These are phyloP conservation scores for Myotis myotis DNA, from an alignment of 2,797 vertebrate species.

Conservation along the genomic window DNA sequence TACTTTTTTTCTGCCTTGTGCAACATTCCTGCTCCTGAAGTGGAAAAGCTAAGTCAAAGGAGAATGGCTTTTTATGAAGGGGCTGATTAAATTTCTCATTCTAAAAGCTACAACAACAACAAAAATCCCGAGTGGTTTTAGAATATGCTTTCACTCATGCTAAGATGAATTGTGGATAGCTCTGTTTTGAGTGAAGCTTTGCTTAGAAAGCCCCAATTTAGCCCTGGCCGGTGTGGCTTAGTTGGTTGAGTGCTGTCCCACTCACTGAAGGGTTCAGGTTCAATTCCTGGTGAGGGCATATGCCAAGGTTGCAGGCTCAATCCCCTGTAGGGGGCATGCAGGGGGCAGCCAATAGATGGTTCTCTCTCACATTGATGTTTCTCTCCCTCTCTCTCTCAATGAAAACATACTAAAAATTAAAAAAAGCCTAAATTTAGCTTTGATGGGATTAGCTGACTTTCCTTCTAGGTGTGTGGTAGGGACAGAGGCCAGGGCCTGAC, in stretches of 20 bases:
- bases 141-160: not conserved
- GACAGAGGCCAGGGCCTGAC: not conserved
- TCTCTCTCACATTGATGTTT: no score
- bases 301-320: no score
- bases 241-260: no score
- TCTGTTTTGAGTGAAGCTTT: not conserved
- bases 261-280: no score
- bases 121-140: not conserved
- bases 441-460: not conserved
- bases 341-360: no score
- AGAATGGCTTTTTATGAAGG: conserved; percentile 22
- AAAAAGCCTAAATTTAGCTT: not conserved
- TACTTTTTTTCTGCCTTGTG: not conserved
- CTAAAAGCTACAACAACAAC: not conserved
- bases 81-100: conserved; percentile 48
- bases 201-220: not conserved
- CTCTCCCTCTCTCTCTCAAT: no score
- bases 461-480: not conserved
- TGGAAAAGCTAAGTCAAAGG: conserved; percentile 17
- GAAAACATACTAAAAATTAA: no score
- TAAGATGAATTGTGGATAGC: not conserved
- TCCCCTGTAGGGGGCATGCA: no score
- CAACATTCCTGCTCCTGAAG: not conserved
- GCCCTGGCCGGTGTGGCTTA: no score
- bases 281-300: no score